Evolutionary conservation across 2,113 vertebrate species (phyloP).

Genomic region (Nesogale talazaci): DNA sequence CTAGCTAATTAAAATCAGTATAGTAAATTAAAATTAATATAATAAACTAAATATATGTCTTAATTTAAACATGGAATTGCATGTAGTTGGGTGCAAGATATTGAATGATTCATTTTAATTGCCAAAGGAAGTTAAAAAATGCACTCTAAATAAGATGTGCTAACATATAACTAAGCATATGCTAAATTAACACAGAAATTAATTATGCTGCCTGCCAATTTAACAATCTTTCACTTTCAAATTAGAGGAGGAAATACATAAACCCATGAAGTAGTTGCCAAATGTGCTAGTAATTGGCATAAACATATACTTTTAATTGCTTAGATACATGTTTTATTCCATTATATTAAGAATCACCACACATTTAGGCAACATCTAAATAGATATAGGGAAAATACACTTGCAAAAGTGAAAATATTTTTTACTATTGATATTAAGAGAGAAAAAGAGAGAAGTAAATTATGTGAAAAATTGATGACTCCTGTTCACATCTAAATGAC

Average conservation of each 20-base stretch:
- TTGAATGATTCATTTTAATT: constrained; percentile 39
- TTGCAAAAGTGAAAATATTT: not conserved
- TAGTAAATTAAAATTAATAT: constrained; percentile 2
- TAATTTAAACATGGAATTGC: constrained; percentile 47
- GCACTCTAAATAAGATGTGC: constrained; percentile 45
- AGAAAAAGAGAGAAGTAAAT: not conserved
- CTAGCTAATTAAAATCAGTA: constrained; percentile 33
- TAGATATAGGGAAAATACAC: not conserved
- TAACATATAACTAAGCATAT: constrained; percentile 61
- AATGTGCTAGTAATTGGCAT: not conserved
- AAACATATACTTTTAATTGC: constrained; percentile 24
- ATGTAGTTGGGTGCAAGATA: constrained; percentile 44
- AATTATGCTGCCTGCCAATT: constrained; percentile 51
- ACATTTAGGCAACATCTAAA: constrained; percentile 41
- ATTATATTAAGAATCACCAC: not conserved
- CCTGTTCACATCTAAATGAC: constrained; percentile 13
- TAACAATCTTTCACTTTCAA: constrained; percentile 39
- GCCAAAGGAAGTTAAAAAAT: constrained; percentile 53
- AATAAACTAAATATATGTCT: constrained; percentile 32
- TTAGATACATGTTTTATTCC: not conserved
- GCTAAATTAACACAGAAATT: constrained; percentile 15
- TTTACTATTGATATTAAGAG: not conserved
- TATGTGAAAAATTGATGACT: not conserved
- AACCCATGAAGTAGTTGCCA: not conserved
- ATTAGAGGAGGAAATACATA: constrained; percentile 59